Percentiles rank a stretch among this genome's conserved stretches.
Conservation (phyloP, 2,888 invertebrate species). For the Tachina grossa region DNA sequence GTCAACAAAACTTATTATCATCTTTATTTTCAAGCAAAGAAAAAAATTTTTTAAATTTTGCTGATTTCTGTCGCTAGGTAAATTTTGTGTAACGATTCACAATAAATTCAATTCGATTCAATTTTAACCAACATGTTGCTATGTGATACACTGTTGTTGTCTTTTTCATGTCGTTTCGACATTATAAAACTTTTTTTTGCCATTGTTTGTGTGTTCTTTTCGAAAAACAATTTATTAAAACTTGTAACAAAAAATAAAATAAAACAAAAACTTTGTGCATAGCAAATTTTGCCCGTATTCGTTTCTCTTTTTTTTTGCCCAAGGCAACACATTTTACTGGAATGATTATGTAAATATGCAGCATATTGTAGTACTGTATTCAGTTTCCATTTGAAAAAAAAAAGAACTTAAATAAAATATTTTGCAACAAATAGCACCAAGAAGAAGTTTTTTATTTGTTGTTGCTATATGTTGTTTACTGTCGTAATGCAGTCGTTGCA, state of each 20-base stretch:
- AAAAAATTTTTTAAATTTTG: neutral
- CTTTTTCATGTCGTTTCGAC: constrained; percentile 41
- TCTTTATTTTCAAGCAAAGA: too few species aligned
- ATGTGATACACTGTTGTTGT: constrained; percentile 2
- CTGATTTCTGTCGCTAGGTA: neutral
- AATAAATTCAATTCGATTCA: neutral
- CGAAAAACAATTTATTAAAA: constrained; percentile 38
- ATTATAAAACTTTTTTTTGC: constrained; percentile 25
- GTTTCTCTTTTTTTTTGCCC: neutral
- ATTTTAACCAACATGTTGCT: constrained; percentile 19
- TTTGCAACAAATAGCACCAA: constrained; percentile 21
- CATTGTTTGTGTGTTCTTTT: constrained; percentile 25
- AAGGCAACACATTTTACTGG: constrained; percentile 28
- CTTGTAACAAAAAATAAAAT: neutral
- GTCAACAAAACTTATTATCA: neutral
- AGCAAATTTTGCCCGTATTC: neutral
- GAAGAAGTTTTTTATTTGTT: constrained; percentile 15
- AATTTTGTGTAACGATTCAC: neutral
- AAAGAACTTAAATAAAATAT: neutral
- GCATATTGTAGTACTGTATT: constrained; percentile 60
- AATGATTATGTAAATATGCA: constrained; percentile 65
- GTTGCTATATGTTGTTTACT: neutral
- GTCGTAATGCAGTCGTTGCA: constrained; percentile 27
- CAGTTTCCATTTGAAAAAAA: constrained; percentile 8
- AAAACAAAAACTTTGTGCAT: constrained; percentile 8